Base-by-base conservation (phyloP, 2,888 invertebrate species). In the Panzeria rudis region DNA sequence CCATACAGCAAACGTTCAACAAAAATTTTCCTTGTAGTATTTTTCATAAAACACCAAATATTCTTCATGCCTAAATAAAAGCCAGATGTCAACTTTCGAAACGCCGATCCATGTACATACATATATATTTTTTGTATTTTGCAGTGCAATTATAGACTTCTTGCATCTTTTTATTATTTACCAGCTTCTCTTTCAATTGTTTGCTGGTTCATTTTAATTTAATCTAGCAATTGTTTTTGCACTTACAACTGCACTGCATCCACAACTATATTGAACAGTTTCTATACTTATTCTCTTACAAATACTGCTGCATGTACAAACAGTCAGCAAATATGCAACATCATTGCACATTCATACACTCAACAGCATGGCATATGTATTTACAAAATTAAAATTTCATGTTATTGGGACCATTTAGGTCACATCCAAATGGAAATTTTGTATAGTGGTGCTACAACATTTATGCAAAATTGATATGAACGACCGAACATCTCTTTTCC, bases 301-400 rank as follows among this genome's bases (percentile, higher is more conserved):
- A n/a, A 50, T 7, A 29, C n/a, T 38, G 11, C 5, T 7, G 38
- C 32, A 17, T 54, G 9, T 4, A 15, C 38, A 52, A 15, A 52
- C 25, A 64, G 15, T 29, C 54, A 47, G 6, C n/a, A 56, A 17
- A 44, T 17, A 61, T 17, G 29, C 44, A 64, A 9, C 32, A 15
- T 38, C 59, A 29, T 25, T 8, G 11, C 25, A 47, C 44, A 23
- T 13, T 20, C 35, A 17, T 59, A 3, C n/a, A 15, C 20, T 13
- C 38, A 25, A 41, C 61, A 29, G 52, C 4, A 20, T 71, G 50
- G 61, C 61, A 38, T 38, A 71, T 41, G 61, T 59, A 85, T 82
- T 82, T 75, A 66, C 78, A 71, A 73, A 85, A 85, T 84, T 84
- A 84, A 84, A 68, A 77, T 80, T 76, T 75, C 76, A 84, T 77